Percentiles rank a stretch among this genome's conserved stretches.
These are phyloP conservation scores for Schizopygopsis pylzovi DNA, from an alignment of 2,797 vertebrate species.

Conservation along the genomic window DNA sequence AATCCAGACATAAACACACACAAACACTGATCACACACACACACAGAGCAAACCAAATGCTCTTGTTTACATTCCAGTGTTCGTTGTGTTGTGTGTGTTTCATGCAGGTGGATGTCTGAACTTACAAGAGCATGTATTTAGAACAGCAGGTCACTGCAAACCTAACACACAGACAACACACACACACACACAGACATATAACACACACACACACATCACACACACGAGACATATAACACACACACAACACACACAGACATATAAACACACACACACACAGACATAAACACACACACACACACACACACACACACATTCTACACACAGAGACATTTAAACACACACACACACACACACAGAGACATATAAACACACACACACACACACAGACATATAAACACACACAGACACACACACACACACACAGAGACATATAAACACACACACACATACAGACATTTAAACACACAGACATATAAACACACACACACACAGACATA, in stretches of 20 bases:
- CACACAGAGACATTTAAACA: too few relatives aligned
- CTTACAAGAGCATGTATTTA: constrained; percentile 42
- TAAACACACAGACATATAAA: too few relatives aligned
- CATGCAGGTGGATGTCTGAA: constrained; percentile 30
- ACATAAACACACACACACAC: constrained; percentile 19
- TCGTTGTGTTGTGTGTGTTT: constrained; percentile 36
- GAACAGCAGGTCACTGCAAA: constrained; percentile 16
- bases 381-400: background rate
- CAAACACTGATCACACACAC: constrained; percentile 32
- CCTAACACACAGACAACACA: too few relatives aligned
- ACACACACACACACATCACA: constrained; percentile 5
- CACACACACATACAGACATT: background rate
- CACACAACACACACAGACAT: background rate
- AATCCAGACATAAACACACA: constrained; percentile 34
- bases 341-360: too few relatives aligned
- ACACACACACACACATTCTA: too few relatives aligned
- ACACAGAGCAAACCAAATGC: background rate
- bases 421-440: background rate
- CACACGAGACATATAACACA: background rate
- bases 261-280: too few relatives aligned
- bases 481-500: too few relatives aligned
- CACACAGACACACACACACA: background rate
- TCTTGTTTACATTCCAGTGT: constrained; percentile 49
- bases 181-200: background rate
- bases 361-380: background rate